Conservation (phyloP, 2,113 vertebrate species). For the Proteles cristata region DNA sequence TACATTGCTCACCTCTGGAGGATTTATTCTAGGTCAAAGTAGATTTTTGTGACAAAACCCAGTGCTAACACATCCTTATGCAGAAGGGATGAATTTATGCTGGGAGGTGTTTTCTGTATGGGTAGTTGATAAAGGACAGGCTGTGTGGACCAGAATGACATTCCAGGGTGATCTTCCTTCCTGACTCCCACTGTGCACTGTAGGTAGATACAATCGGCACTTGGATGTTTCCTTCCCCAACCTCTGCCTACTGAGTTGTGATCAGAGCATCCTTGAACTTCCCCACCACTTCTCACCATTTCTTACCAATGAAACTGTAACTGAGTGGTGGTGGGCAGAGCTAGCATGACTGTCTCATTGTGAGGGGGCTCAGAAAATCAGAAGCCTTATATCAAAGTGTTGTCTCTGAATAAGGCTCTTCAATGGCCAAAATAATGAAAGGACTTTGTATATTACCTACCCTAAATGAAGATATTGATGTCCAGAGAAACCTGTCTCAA, state of each 20-base stretch:
- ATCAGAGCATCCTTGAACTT: neutral
- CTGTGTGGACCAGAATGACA: neutral
- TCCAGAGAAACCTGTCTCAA: neutral
- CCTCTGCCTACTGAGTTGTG: too few relatives aligned
- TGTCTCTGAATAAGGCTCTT: neutral
- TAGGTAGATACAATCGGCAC: neutral
- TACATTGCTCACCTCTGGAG: neutral
- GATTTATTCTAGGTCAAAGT: neutral
- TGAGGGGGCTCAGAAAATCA: neutral
- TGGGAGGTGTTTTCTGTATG: neutral
- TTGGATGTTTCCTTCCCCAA: accelerated
- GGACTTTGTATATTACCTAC: neutral
- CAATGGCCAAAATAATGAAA: neutral
- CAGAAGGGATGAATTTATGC: neutral
- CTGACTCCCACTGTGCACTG: neutral
- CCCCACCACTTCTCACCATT: too few relatives aligned
- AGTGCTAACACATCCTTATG: neutral
- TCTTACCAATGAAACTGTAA: neutral
- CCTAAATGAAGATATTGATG: neutral
- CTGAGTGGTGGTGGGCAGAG: accelerated
- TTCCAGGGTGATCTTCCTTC: neutral
- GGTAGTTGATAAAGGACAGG: neutral
- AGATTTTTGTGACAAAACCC: neutral
- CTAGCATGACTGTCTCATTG: neutral
- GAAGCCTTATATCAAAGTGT: neutral